Base-by-base conservation (phyloP, 2,888 invertebrate species). In the Agrilus mali region DNA sequence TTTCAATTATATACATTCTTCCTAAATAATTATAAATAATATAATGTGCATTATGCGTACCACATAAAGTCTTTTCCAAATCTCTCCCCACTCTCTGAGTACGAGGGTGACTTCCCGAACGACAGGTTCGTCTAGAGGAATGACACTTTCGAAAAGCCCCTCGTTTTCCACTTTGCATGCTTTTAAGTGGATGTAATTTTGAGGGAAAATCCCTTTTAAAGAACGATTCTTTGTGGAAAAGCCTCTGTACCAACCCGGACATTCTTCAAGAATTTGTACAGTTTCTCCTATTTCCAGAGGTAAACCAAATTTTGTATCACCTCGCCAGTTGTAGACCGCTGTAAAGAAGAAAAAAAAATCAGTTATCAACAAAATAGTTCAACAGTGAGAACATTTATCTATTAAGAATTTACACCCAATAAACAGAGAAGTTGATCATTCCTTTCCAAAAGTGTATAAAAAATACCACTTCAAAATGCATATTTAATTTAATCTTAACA, bases 321-420 rank as follows among this genome's bases (percentile, higher is more conserved):
- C 85, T 62, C 82, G 77, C 86, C 88, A 93, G 64, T 90, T 92
- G 70, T 89, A 89, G 48, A 93, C 84, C 58, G 88, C 92, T 92
- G 73, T 45, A 78, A 78, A 53, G 53, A 53, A 55, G 49, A 49
- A 15, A 40, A 22, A 43, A 17, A 39, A 6, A 43, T 36, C 75
- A 4, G 13, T 60, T 74, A 13, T 17, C 2, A 20, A 32, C 33
- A 33, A 31, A 4, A 4, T 12, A 35, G 15, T 8, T 5, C 8
- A 27, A 32, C n/a, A n/a, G n/a, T n/a, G n/a, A n/a, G n/a, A n/a
- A n/a, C n/a, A n/a, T n/a, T n/a, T n/a, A 7, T n/a, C 2, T 17
- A 14, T 14, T 13, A 27, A 14, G 22, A 16, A 10, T 39, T 13
- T 13, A 16, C 4, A 38, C 4, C 17, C 4, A 4, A 17, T 17